Conservation (phyloP, 2,113 vertebrate species). For the Podarcis raffonei region DNA sequence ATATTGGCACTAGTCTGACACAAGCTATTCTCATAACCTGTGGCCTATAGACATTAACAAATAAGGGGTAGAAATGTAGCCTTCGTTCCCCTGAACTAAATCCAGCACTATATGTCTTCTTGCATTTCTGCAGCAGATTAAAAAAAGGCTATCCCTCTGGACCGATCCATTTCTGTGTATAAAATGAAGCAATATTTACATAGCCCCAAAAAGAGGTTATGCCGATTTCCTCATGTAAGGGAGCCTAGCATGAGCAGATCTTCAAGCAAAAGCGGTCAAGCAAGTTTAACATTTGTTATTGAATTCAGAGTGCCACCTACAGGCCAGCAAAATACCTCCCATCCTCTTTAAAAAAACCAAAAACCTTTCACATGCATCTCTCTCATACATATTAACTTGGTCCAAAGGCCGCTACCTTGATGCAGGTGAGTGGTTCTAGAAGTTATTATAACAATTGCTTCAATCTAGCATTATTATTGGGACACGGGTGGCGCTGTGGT, state of each 20-base stretch:
- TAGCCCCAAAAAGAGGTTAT: background rate
- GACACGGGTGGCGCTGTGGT: no score
- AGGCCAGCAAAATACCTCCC: background rate
- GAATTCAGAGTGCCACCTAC: conserved; percentile 61
- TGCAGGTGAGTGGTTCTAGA: background rate
- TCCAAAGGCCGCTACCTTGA: background rate
- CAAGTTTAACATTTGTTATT: background rate
- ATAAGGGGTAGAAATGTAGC: no score
- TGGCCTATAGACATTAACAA: no score
- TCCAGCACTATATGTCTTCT: background rate
- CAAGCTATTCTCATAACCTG: no score
- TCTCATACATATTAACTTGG: background rate
- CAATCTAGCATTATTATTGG: background rate
- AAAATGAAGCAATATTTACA: background rate
- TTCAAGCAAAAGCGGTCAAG: background rate
- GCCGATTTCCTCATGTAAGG: background rate
- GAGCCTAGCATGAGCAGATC: accelerated
- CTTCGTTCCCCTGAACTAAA: no score
- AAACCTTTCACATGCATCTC: background rate
- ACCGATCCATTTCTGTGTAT: background rate
- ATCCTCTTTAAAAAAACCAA: background rate
- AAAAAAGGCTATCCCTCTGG: no score
- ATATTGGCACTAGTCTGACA: no score
- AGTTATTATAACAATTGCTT: background rate
- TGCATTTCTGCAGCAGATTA: background rate